phyloP scores from a whole-genome alignment of 2,797 vertebrate genomes.

The Anolis apletophallus region DNA sequence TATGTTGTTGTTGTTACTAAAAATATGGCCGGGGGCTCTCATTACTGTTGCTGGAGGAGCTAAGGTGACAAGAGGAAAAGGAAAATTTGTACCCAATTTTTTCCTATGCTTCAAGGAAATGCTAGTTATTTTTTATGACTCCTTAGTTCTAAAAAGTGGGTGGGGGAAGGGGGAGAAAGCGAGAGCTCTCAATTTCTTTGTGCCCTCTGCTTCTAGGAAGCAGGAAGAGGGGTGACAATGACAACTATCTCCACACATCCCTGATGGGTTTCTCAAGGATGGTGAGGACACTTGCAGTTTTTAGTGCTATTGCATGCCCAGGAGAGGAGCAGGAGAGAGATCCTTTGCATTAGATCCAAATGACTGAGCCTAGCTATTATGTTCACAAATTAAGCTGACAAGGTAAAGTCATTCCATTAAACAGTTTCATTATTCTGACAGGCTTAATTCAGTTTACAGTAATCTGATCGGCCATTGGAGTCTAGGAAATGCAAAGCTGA shows the following conservation, averaged over 20 bases:
- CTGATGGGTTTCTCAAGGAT: slow-evolving; percentile 23
- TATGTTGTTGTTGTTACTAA: too few species aligned
- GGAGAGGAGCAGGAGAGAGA: slow-evolving; percentile 2
- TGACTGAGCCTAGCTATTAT: slow-evolving; percentile 25
- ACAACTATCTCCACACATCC: not conserved
- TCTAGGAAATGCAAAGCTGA: slow-evolving; percentile 57
- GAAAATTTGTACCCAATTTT: not conserved
- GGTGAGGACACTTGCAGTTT: slow-evolving; percentile 23
- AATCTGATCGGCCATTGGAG: slow-evolving; percentile 48
- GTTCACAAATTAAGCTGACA: slow-evolving; percentile 57
- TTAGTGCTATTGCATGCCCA: slow-evolving; percentile 23
- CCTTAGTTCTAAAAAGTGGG: not conserved
- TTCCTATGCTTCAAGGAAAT: not conserved
- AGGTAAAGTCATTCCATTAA: slow-evolving; percentile 52
- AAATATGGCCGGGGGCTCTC: too few species aligned
- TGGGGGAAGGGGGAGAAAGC: accelerated
- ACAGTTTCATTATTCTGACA: slow-evolving; percentile 64
- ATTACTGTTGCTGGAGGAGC: too few species aligned
- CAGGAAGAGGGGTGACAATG: not conserved
- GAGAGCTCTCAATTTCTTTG: not conserved
- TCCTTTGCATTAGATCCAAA: slow-evolving; percentile 41
- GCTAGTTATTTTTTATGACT: not conserved
- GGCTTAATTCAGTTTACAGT: slow-evolving; percentile 60
- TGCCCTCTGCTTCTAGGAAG: not conserved
- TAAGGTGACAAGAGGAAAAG: not conserved